These are phyloP conservation scores for Etheostoma nigrum DNA, from an alignment of 2,797 vertebrate species.

Conservation along the genomic window DNA sequence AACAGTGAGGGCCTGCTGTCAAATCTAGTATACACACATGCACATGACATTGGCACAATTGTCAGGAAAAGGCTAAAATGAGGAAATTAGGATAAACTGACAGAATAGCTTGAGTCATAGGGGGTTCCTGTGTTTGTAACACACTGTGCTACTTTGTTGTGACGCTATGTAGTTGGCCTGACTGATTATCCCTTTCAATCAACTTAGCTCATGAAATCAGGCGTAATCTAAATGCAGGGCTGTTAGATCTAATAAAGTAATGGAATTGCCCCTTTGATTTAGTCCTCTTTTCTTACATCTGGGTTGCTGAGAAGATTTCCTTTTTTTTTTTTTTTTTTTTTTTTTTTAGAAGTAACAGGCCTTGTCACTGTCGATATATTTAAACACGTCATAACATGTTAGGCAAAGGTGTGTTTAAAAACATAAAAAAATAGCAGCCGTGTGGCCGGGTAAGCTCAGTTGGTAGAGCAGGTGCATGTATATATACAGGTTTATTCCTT, in stretches of 20 bases:
- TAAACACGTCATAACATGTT: background rate
- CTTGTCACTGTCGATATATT: background rate
- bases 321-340: background rate
- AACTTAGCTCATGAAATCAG: slow-evolving; percentile 62
- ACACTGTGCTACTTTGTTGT: slow-evolving; percentile 51
- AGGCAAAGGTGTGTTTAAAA: slow-evolving; percentile 1
- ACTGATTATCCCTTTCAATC: slow-evolving; percentile 68
- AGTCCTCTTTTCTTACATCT: slow-evolving; percentile 17
- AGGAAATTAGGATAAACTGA: slow-evolving; percentile 47
- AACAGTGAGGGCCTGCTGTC: slow-evolving; percentile 27
- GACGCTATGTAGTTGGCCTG: slow-evolving; percentile 2
- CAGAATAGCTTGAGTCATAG: slow-evolving; percentile 43
- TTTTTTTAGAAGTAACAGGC: background rate
- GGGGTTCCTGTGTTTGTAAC: slow-evolving; percentile 46
- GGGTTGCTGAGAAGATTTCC: slow-evolving; percentile 16
- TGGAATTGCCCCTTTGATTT: slow-evolving; percentile 41
- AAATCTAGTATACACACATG: background rate
- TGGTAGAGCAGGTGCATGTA: too few relatives aligned
- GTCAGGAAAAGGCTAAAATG: slow-evolving; percentile 37
- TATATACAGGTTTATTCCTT: too few relatives aligned
- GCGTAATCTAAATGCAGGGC: slow-evolving; percentile 59
- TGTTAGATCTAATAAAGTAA: slow-evolving; percentile 59
- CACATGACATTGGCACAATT: slow-evolving; percentile 3
- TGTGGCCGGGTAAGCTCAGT: too few relatives aligned
- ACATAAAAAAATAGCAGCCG: background rate